These are phyloP conservation scores for Gobiocypris rarus DNA, from an alignment of 2,113 vertebrate species.

Conservation along the genomic window DNA sequence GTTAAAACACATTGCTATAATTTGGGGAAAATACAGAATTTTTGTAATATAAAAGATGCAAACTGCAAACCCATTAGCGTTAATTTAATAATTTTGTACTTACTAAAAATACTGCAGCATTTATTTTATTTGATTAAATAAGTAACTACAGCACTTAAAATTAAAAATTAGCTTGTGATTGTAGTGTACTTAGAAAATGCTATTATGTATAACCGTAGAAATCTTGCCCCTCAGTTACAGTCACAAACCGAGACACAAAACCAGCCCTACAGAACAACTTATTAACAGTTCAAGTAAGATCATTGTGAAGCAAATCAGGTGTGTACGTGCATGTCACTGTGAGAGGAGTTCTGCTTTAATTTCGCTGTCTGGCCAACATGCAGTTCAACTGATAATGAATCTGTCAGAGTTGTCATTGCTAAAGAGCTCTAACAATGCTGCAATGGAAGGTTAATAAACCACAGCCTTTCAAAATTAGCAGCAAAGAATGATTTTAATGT, in stretches of 20 bases:
- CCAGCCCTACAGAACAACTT: constrained; percentile 23
- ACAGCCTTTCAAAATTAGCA: constrained; percentile 42
- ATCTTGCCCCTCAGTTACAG: not conserved
- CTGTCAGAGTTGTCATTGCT: constrained; percentile 46
- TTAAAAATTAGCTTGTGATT: not conserved
- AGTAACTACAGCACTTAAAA: constrained; percentile 4
- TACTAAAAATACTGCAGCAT: not conserved
- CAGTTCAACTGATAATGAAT: constrained; percentile 50
- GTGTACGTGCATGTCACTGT: constrained; percentile 13
- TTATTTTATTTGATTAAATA: not conserved
- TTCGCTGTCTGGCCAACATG: constrained; percentile 12
- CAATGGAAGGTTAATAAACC: constrained; percentile 51
- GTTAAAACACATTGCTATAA: constrained; percentile 1
- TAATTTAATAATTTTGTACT: not conserved
- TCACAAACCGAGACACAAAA: constrained; percentile 15
- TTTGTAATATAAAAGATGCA: not conserved
- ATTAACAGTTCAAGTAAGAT: constrained; percentile 38
- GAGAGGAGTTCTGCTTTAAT: constrained; percentile 14
- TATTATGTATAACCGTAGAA: not conserved
- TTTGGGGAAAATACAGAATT: not conserved
- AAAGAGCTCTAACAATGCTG: constrained; percentile 46
- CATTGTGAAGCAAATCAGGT: constrained; percentile 25
- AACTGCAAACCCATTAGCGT: not conserved
- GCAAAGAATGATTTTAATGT: constrained; percentile 51
- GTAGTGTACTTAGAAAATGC: not conserved